Percentiles rank a stretch among this genome's conserved stretches.
These are phyloP conservation scores for Brienomyrus brachyistius DNA, from an alignment of 2,113 vertebrate species.

Conservation along the genomic window DNA sequence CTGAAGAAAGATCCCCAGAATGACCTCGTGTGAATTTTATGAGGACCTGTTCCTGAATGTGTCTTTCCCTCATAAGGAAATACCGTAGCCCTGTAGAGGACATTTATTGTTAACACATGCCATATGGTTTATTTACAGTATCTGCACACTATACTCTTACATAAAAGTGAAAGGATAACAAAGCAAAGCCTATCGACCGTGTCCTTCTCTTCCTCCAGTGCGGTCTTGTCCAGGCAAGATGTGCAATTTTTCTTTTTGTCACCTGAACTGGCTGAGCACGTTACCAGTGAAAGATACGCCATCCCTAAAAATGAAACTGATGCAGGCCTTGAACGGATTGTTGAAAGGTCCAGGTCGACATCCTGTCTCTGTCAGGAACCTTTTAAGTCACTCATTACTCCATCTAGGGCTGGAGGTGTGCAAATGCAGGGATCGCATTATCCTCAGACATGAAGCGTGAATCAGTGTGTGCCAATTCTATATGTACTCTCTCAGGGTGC, in stretches of 20 bases:
- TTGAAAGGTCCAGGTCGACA: background rate
- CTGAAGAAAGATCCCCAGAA: background rate
- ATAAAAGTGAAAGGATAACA: background rate
- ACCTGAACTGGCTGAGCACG: background rate
- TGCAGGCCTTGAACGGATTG: background rate
- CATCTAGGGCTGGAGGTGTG: background rate
- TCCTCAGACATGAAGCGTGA: background rate
- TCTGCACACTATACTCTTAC: background rate
- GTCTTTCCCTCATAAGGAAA: background rate
- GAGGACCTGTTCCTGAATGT: background rate
- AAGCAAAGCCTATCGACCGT: background rate
- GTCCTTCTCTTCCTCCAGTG: background rate
- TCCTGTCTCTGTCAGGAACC: background rate
- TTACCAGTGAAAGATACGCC: background rate
- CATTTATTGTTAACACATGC: background rate
- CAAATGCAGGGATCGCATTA: background rate
- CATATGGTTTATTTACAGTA: background rate
- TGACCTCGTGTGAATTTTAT: background rate
- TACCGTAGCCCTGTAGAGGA: background rate
- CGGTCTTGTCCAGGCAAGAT: background rate
- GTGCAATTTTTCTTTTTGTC: background rate
- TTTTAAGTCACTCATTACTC: background rate
- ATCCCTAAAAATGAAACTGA: background rate
- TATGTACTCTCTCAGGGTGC: background rate
- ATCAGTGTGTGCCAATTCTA: background rate